Percentiles rank a stretch among this genome's conserved stretches.
phyloP scores from a whole-genome alignment of 2,888 invertebrate genomes.

The Hartigia nigra region DNA sequence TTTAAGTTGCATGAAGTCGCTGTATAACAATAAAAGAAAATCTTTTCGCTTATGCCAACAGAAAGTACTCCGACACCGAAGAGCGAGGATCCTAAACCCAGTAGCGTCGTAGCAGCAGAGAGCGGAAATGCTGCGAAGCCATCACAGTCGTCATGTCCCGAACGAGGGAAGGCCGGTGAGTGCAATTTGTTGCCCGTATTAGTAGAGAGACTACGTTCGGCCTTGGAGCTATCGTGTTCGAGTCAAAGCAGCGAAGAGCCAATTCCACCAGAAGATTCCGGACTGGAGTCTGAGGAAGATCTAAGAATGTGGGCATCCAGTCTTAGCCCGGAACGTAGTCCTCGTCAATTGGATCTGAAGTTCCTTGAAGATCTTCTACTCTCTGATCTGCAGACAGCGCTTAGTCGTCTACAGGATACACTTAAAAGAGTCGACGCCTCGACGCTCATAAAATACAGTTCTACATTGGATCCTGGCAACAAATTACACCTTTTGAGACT shows the following conservation, averaged over 20 bases:
- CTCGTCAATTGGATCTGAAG: slow-evolving; percentile 63
- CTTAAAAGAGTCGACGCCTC: slow-evolving; percentile 69
- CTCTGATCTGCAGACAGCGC: slow-evolving; percentile 81
- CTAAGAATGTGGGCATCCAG: slow-evolving; percentile 70
- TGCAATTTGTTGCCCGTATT: slow-evolving; percentile 66
- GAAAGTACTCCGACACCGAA: slow-evolving; percentile 32
- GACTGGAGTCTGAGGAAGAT: slow-evolving; percentile 79
- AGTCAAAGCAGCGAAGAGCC: slow-evolving; percentile 36
- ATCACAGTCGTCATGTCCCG: neutral
- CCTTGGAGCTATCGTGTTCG: slow-evolving; percentile 57
- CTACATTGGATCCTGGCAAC: slow-evolving; percentile 67
- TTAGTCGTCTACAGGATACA: slow-evolving; percentile 80
- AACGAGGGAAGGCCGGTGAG: slow-evolving; percentile 48
- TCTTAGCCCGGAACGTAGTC: slow-evolving; percentile 58
- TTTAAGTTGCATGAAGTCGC: slow-evolving; percentile 31
- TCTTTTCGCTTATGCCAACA: slow-evolving; percentile 21
- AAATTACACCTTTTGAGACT: slow-evolving; percentile 75
- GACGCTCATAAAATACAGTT: slow-evolving; percentile 68
- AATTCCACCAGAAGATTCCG: slow-evolving; percentile 72
- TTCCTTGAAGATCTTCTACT: slow-evolving; percentile 73
- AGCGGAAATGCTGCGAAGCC: neutral
- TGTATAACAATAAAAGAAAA: slow-evolving; percentile 48
- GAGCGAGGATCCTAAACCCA: slow-evolving; percentile 36
- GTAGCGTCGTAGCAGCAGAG: slow-evolving; percentile 16
- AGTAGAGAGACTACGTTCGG: slow-evolving; percentile 65